Evolutionary conservation across 1,140 invertebrate species (phyloP), one percentile per base, ranked within the genome.

Genomic region (Anastrepha ludens): DNA sequence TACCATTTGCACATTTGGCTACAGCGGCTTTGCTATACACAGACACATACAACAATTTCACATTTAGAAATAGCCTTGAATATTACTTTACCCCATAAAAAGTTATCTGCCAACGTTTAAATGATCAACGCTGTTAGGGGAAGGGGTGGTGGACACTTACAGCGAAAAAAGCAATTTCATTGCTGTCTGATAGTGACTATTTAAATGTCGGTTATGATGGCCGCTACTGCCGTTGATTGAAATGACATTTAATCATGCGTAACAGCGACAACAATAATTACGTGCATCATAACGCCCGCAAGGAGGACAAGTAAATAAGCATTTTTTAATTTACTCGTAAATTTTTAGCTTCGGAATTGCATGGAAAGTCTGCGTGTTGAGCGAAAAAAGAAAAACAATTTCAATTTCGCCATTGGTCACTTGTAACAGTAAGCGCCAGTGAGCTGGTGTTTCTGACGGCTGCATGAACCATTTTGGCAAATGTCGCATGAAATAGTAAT

Each of bases 231-330:
- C 58, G 13, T 86, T 86, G 58, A 86, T 62, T 86, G 85, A 60
- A 62, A 62, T 86, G 85, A 86, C 85, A 86, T 62, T 86, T 86
- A 86, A 86, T 86, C 85, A 86, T 60, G 85, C 85, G 85, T 41
- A 62, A 62, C 74, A 81, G 74, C 44, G 47, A 81, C n/a, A 81
- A 81, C 74, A 81, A 81, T 81, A 81, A 81, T 81, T 55, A 81
- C n/a, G 50, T 17, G n/a, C 17, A 29, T 55, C 41, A 81, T 81
- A 50, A 81, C 20, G 74, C 13, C 47, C 1, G 13, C 47, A 50
- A 58, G 74, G 74, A 74, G 47, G 13, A 55, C 50, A 29, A 81
- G 47, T 81, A 81, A 81, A 81, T 81, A 81, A 81, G 74, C 13
- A 81, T 55, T 81, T 81, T 81, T 81, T 81, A 81, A 81, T 81